Conservation (phyloP, 2,113 vertebrate species). For the Bubo scandiacus region DNA sequence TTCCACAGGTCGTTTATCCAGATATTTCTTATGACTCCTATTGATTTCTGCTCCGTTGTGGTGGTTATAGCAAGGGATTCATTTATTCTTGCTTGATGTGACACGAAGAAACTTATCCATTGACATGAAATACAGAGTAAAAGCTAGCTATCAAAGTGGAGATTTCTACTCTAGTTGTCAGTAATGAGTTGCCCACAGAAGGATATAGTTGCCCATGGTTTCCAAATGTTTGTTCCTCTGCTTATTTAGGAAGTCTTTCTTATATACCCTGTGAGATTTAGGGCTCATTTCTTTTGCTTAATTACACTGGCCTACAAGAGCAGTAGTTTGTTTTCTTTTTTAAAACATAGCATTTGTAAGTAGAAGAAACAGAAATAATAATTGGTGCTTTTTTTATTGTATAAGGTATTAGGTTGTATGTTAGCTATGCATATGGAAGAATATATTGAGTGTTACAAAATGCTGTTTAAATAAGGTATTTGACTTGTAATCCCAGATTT, state of each 20-base stretch:
- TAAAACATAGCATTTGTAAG: background rate
- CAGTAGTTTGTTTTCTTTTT: background rate
- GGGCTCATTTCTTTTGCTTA: background rate
- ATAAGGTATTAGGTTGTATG: background rate
- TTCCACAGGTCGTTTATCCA: background rate
- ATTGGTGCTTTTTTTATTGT: background rate
- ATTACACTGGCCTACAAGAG: background rate
- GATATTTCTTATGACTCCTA: background rate
- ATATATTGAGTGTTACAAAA: background rate
- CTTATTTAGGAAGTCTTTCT: background rate
- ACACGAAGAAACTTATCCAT: background rate
- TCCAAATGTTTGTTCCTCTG: background rate
- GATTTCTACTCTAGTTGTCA: background rate
- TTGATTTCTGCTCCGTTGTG: background rate
- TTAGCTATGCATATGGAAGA: accelerated
- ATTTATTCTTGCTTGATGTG: background rate
- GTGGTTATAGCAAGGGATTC: background rate
- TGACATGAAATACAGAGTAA: background rate
- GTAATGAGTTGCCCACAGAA: background rate
- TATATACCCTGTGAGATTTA: background rate
- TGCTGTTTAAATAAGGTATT: background rate
- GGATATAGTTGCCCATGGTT: background rate
- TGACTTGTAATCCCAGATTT: background rate
- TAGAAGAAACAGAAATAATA: background rate
- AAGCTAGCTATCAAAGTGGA: background rate